Base-by-base conservation (phyloP, 2,888 invertebrate species). In the Tromatobia lineatoria region DNA sequence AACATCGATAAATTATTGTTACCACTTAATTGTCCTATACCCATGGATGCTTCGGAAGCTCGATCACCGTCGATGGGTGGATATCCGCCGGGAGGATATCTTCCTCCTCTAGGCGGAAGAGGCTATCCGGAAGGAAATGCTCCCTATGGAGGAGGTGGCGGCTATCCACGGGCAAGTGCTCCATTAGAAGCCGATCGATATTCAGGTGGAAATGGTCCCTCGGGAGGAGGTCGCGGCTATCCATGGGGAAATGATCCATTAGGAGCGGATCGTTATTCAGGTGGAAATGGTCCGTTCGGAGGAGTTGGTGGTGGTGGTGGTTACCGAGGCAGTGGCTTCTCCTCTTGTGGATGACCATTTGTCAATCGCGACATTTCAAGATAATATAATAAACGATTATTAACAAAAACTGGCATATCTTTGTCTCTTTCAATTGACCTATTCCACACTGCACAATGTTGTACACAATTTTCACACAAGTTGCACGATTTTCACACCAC, bases 1-100 rank as follows among this genome's bases (percentile, higher is more conserved):
- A 87, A 18, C 70, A 74, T 90, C 25, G 90, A 90, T 23, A 86
- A 80, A 59, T 15, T 90, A n/a, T 76, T 90, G 25, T 54, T 90
- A 34, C 90, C 90, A 1, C 88, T 87, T 15, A 4, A 38, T 8
- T 61, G 20, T 88, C 23, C 54, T 8, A 11, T 23, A 11, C 54
- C 54, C 20, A 54, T 54, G 54, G 54, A 54, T 54, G 52, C 20
- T 52, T 18, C n/a, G 10, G 52, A 18, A 20, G 20, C 10, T 0
- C 20, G 52, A 20, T 20, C 52, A 4, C 6, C 18, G n/a, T n/a
- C n/a, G n/a, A n/a, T n/a, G n/a, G 52, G 18, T 18, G 52, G 52
- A 0, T 52, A 18, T 10, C 18, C 52, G 8, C 20, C 20, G 7
- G n/a, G n/a, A n/a, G n/a, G n/a, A n/a, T n/a, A n/a, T n/a, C n/a